Percentiles rank a stretch among this genome's conserved stretches.
Evolutionary conservation across 2,888 invertebrate species (phyloP).

Genomic region (Nephrotoma appendiculata): DNA sequence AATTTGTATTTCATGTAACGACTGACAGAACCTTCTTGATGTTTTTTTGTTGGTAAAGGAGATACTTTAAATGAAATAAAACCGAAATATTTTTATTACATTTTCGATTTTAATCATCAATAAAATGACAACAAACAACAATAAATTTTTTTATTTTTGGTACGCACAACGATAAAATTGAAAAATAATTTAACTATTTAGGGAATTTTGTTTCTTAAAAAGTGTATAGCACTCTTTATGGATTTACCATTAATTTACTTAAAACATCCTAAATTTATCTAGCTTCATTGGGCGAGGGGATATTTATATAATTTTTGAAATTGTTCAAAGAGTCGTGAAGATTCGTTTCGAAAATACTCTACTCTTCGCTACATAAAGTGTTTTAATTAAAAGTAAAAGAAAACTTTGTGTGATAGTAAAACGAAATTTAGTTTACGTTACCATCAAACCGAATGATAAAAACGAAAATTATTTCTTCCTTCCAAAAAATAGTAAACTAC

Average conservation of each 20-base stretch:
- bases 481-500: not conserved
- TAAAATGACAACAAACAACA: not conserved
- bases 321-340: too few species aligned
- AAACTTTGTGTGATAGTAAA: not conserved
- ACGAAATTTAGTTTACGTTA: not conserved
- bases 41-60: not conserved
- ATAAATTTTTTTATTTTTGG: not conserved
- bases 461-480: not conserved
- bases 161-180: not conserved
- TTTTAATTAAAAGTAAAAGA: too few species aligned
- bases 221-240: too few species aligned
- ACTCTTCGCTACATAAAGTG: too few species aligned
- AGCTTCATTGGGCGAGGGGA: too few species aligned
- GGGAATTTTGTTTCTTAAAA: not conserved
- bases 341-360: too few species aligned
- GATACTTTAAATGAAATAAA: not conserved
- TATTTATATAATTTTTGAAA: too few species aligned
- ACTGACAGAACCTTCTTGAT: not conserved
- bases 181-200: not conserved
- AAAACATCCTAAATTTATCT: too few species aligned
- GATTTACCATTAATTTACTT: too few species aligned
- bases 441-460: not conserved
- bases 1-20: not conserved
- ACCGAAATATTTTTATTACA: not conserved
- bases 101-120: not conserved